These are phyloP conservation scores for Odontomachus brunneus DNA, from an alignment of 1,140 invertebrate species.

Conservation along the genomic window DNA sequence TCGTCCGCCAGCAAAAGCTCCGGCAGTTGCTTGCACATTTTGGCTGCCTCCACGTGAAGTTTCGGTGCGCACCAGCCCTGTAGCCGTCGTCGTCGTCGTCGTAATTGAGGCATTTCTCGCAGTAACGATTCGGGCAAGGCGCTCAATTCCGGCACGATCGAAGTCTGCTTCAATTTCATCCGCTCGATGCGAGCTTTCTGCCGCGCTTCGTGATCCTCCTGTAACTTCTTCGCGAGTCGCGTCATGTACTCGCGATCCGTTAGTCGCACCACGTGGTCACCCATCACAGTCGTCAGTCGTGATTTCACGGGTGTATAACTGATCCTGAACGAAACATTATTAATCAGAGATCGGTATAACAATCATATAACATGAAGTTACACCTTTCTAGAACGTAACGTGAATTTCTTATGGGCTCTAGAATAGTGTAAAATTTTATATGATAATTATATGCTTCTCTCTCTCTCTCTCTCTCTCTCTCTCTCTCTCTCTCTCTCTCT, in stretches of 20 bases:
- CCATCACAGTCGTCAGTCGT: slow-evolving; percentile 50
- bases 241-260: slow-evolving; percentile 64
- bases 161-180: slow-evolving; percentile 25
- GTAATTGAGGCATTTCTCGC: not conserved
- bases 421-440: too few species aligned
- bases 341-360: not conserved
- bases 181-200: slow-evolving; percentile 56
- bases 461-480: too few species aligned
- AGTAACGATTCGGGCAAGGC: slow-evolving; percentile 3
- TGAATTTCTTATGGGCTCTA: too few species aligned
- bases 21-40: slow-evolving; percentile 20
- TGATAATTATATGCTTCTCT: too few species aligned
- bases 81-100: too few species aligned
- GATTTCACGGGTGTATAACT: slow-evolving; percentile 56
- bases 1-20: not conserved
- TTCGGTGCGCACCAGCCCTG: not conserved
- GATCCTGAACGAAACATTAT: slow-evolving; percentile 26
- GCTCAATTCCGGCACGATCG: slow-evolving; percentile 13
- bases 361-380: too few species aligned
- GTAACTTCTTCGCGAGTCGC: slow-evolving; percentile 8
- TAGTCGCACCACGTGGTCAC: slow-evolving; percentile 49
- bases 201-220: slow-evolving; percentile 1
- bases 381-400: too few species aligned
- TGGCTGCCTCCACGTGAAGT: not conserved
- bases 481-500: too few species aligned